Conservation (phyloP, 2,113 vertebrate genomes). For the Numida meleagris region DNA sequence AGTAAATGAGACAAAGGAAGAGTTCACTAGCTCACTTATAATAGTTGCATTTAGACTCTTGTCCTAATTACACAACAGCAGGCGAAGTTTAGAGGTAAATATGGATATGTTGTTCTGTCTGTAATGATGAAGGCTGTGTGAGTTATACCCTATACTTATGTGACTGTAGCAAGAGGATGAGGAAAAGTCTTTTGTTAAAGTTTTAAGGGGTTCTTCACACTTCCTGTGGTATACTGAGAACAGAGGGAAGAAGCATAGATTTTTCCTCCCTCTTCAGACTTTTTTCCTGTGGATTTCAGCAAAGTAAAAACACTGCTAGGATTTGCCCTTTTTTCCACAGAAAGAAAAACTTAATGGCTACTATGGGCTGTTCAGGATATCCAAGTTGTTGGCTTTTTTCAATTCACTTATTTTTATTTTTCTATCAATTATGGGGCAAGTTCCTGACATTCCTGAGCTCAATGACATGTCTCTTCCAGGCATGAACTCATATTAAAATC, state of each 20-base stretch:
- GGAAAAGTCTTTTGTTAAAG: background rate
- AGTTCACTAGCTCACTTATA: background rate
- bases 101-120: background rate
- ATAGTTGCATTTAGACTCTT: background rate
- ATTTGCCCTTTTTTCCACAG: background rate
- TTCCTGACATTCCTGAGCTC: background rate
- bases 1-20: slow-evolving; percentile 1
- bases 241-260: background rate
- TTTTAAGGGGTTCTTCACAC: background rate
- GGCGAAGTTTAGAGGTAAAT: background rate
- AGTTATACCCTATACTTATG: background rate
- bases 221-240: background rate
- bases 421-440: background rate
- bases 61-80: background rate
- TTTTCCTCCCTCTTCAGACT: background rate
- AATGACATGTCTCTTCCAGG: background rate
- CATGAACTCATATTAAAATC: background rate
- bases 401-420: background rate
- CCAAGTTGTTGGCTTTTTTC: background rate
- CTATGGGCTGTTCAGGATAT: background rate
- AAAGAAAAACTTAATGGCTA: background rate
- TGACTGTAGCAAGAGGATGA: background rate
- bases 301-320: background rate
- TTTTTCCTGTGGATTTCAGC: accelerated
- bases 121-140: background rate